Base-by-base conservation (phyloP, 2,888 invertebrate genomes). In the Yponomeuta evonymella region DNA sequence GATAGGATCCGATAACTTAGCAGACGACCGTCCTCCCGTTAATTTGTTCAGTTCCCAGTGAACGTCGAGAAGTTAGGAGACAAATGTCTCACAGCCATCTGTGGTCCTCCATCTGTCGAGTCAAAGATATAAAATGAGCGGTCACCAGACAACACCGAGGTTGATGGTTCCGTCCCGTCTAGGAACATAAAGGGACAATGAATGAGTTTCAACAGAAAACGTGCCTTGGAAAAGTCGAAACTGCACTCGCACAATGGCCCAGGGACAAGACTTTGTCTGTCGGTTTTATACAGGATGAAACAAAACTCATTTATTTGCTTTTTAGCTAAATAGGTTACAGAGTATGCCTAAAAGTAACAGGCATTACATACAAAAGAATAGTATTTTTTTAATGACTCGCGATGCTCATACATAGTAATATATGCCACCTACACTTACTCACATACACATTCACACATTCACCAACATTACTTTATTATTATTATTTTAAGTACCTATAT, bases 171-270 rank as follows among this genome's bases (percentile, higher is more conserved):
- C 69, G 36, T 62, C 48, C 10, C 62, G 69, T 68, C 68, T 29
- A 51, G 62, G 33, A 69, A 63, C 33, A 62, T 33, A 33, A 63
- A 69, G 33, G 63, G 36, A 69, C 69, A 69, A 63, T 63, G 63
- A 69, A 62, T 69, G 63, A 36, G 69, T 29, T 48, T 63, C 63
- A 69, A 69, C 36, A 62, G 30, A 69, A 69, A 58, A 63, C n/a
- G 36, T 51, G 48, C 23, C 29, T 68, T 36, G 30, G 33, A 33
- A 30, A 68, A 68, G 68, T 68, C 8, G 68, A 68, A 48, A 30
- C 68, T 68, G 68, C 68, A 68, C 29, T 48, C 30, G 2, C 12
- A 33, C 65, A 30, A 65, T 65, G 33, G 36, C 12, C 33, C 65
- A 12, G 65, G 12, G 65, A 65, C 29, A 65, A 65, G 65, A 30